Conservation (phyloP, 2,113 vertebrate genomes). For the Corythoichthys haematopterus region DNA sequence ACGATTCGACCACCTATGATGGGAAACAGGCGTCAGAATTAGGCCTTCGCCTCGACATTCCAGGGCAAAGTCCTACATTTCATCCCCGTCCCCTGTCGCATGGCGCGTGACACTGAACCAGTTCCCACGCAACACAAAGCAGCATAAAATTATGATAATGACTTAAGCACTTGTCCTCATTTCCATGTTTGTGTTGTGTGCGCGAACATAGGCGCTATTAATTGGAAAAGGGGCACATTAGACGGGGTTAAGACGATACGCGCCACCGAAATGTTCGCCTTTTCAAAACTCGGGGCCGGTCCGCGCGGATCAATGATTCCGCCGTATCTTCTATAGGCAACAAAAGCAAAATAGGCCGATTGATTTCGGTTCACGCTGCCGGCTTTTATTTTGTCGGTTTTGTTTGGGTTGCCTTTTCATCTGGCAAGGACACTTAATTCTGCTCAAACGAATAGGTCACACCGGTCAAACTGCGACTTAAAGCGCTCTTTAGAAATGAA, state of each 20-base stretch:
- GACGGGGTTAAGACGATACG: slow-evolving; percentile 24
- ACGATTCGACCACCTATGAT: slow-evolving; percentile 24
- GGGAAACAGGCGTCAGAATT: slow-evolving; percentile 52
- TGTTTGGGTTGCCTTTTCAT: slow-evolving; percentile 66
- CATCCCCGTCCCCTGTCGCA: slow-evolving; percentile 60
- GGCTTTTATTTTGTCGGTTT: slow-evolving; percentile 50
- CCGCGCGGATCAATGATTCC: slow-evolving; percentile 45
- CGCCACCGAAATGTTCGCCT: not conserved
- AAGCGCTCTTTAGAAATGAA: slow-evolving; percentile 60
- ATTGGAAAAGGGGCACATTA: slow-evolving; percentile 42
- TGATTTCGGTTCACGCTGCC: slow-evolving; percentile 66
- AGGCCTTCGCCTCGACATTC: slow-evolving; percentile 66
- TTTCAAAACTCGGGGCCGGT: not conserved
- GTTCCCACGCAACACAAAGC: slow-evolving; percentile 72
- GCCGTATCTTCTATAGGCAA: slow-evolving; percentile 45
- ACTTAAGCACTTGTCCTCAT: slow-evolving; percentile 72
- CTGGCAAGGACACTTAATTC: slow-evolving; percentile 72
- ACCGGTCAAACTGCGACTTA: slow-evolving; percentile 63
- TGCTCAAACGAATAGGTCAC: slow-evolving; percentile 69
- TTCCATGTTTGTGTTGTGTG: slow-evolving; percentile 59
- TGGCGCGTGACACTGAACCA: slow-evolving; percentile 64
- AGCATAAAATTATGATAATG: slow-evolving; percentile 77
- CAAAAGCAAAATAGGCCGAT: slow-evolving; percentile 61
- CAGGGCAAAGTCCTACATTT: slow-evolving; percentile 72
- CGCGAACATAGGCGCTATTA: slow-evolving; percentile 39